phyloP scores from a whole-genome alignment of 2,888 invertebrate genomes.

The Tuta absoluta region DNA sequence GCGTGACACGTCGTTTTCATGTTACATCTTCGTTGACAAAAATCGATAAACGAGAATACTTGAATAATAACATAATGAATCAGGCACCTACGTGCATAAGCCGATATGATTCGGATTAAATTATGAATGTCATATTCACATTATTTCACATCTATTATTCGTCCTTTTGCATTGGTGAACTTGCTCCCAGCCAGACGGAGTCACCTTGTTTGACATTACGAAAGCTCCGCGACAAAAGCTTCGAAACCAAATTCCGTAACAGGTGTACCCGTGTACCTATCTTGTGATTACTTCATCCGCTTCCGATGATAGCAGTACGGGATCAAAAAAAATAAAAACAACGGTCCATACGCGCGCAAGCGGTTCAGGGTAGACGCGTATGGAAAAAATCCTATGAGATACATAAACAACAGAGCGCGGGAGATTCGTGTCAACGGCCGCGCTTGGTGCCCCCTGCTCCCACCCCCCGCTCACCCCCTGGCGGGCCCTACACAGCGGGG shows the following conservation, averaged over 20 bases:
- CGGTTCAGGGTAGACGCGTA: conserved; percentile 60
- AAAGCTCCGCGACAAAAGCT: background rate
- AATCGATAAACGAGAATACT: background rate
- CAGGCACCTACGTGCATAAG: too few relatives aligned
- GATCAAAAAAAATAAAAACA: conserved; percentile 43
- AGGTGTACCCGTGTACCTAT: too few relatives aligned
- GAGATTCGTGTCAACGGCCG: conserved; percentile 79
- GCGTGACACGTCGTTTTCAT: conserved; percentile 15
- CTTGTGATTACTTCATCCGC: conserved; percentile 3
- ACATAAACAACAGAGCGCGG: conserved; percentile 74
- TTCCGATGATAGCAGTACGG: conserved; percentile 5
- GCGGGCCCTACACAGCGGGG: conserved; percentile 52
- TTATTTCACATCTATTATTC: too few relatives aligned
- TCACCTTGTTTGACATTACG: background rate
- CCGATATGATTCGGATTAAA: too few relatives aligned
- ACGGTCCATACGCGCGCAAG: conserved; percentile 60
- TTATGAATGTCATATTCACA: too few relatives aligned
- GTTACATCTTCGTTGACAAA: background rate
- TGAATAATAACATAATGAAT: background rate
- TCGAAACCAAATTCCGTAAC: background rate
- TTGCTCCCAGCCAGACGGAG: background rate
- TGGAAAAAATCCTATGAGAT: conserved; percentile 71
- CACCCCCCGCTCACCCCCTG: conserved; percentile 42
- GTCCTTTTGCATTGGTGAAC: too few relatives aligned
- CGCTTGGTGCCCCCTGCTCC: conserved; percentile 54